Evolutionary conservation across 2,797 vertebrate species (phyloP), one percentile per base, ranked within the genome.

Genomic region (Semaprochilodus insignis): DNA sequence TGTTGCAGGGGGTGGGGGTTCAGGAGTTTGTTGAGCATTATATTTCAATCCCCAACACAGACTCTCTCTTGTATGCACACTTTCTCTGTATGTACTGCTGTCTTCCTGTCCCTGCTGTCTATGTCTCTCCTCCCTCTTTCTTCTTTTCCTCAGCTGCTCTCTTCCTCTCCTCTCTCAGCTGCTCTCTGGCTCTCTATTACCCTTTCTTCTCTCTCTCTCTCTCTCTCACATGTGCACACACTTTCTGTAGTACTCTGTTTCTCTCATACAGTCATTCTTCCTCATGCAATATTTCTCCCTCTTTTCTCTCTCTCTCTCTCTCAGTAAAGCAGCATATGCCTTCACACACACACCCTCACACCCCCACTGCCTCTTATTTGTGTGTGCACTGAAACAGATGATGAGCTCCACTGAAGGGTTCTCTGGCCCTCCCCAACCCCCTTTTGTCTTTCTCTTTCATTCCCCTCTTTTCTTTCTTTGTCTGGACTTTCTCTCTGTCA

Each of bases 391-490:
- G 69, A 83, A 82, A 81, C 74, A 85, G 65, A 88, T 85, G 82
- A 87, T 80, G 81, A 78, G 80, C 75, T 87, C 52, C n/a, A 76
- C 55, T 62, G 70, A 60, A 31, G 73, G 62, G 66, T 67, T 85
- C 31, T 72, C 25, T 25, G 83, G 79, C 77, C 83, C 80, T 75
- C 60, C 80, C 72, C 78, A 48, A 48, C 44, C 80, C 81, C 78
- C 59, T 74, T 11, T 34, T 86, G 81, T 60, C 81, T 83, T 72
- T 82, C 76, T 67, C 19, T 21, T 31, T 65, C 76, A 60, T 63
- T 23, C 23, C 52, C 54, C 80, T 75, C 83, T 67, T 81, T 80
- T 90, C 36, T 91, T 92, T 93, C 88, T 90, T 86, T 83, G 89
- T 67, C 31, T 67, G 63, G 31, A 66, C 66, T 44, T 23, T 85